A percentile compares a stretch with the other conserved stretches of the same genome.
phyloP scores from a whole-genome alignment of 1,140 invertebrate genomes.

The Charaxes varanes region DNA sequence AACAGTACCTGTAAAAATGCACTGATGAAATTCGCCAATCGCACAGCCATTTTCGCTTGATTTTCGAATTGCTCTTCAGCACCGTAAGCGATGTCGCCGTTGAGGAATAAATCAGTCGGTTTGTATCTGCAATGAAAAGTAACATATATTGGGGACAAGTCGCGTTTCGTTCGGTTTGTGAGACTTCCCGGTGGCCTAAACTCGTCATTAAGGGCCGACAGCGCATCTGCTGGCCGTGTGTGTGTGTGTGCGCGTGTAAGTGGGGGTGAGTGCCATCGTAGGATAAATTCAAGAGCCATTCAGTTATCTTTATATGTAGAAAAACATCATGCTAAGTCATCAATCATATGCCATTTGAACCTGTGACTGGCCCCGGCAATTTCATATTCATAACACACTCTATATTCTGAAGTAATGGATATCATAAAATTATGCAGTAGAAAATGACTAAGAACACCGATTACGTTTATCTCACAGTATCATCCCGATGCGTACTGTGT shows the following conservation, averaged over 20 bases:
- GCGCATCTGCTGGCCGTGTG: too few relatives aligned
- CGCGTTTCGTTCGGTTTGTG: too few relatives aligned
- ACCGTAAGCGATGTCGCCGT: constrained; percentile 90
- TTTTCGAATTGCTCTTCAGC: constrained; percentile 93
- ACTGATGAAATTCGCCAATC: constrained; percentile 96
- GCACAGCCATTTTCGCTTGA: constrained; percentile 95
- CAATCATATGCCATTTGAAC: too few relatives aligned
- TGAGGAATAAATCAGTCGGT: constrained; percentile 82
- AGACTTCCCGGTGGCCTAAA: too few relatives aligned
- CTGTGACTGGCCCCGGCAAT: too few relatives aligned
- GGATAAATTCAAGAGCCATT: too few relatives aligned
- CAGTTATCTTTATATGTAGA: too few relatives aligned
- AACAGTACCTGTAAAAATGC: constrained; percentile 93
- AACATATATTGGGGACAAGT: neutral
- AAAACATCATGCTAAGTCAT: too few relatives aligned
- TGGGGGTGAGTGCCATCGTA: too few relatives aligned
- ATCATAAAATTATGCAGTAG: constrained; percentile 17
- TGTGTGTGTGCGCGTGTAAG: too few relatives aligned
- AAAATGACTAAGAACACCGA: constrained; percentile 14
- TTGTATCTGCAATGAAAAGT: constrained; percentile 74
- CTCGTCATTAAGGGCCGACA: too few relatives aligned
- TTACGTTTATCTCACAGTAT: constrained; percentile 20
- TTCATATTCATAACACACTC: neutral
- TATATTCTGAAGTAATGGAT: constrained; percentile 1
- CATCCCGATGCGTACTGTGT: constrained; percentile 3